A percentile compares a stretch with the other conserved stretches of the same genome.
Evolutionary conservation across 2,113 vertebrate genomes (phyloP).

Genomic region (Sorex araneus): DNA sequence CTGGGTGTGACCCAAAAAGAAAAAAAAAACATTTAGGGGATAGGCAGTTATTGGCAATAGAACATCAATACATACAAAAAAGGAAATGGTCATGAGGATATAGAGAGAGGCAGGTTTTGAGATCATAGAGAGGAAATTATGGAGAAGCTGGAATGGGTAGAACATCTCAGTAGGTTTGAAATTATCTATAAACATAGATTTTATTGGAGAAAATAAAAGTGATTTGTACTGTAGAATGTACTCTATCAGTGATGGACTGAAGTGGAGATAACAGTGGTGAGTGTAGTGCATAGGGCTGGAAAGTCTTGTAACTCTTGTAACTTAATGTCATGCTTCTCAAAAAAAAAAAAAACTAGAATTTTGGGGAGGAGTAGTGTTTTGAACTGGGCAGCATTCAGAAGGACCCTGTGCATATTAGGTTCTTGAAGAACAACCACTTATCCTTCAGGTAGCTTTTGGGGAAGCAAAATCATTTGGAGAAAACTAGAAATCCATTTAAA

Average conservation of each 20-base stretch:
- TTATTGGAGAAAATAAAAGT: background rate
- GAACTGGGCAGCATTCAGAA: background rate
- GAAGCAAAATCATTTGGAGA: background rate
- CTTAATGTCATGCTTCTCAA: background rate
- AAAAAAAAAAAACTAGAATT: background rate
- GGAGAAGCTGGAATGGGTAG: background rate
- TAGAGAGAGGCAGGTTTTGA: background rate
- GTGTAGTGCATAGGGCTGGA: accelerated
- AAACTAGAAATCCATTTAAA: background rate
- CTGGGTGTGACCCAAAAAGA: too few species aligned
- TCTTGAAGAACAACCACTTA: background rate
- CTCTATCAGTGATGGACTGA: too few species aligned
- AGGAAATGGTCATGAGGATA: too few species aligned
- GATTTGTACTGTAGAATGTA: background rate
- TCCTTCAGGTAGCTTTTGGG: background rate
- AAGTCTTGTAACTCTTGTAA: background rate
- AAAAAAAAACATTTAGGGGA: background rate
- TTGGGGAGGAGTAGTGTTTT: background rate
- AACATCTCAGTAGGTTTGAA: background rate
- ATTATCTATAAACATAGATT: background rate
- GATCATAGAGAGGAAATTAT: background rate
- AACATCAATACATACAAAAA: too few species aligned
- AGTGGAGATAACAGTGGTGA: background rate
- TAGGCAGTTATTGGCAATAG: background rate
- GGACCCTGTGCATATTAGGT: background rate